These are phyloP conservation scores for Leptinotarsa peninsularis DNA, from an alignment of 2,888 invertebrate species.

Conservation along the genomic window DNA sequence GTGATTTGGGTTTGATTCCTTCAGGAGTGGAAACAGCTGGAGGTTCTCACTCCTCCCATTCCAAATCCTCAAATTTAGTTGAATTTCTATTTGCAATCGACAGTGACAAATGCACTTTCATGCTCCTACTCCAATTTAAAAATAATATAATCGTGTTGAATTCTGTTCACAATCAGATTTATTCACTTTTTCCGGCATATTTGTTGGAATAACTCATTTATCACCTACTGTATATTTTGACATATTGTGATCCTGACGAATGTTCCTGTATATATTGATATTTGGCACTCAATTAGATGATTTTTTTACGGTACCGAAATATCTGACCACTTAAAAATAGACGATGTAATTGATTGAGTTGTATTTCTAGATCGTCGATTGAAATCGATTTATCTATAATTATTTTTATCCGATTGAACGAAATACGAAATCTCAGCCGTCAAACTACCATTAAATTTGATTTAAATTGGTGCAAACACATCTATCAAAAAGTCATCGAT, in stretches of 20 bases:
- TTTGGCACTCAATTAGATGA: conserved; percentile 1
- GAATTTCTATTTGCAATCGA: too few relatives aligned
- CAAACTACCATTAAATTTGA: conserved; percentile 19
- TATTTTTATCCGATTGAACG: conserved; percentile 16
- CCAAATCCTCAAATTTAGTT: too few relatives aligned
- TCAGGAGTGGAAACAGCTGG: too few relatives aligned
- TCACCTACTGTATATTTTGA: background rate
- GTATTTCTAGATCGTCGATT: conserved; percentile 17
- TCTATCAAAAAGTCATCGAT: conserved; percentile 19
- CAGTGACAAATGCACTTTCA: too few relatives aligned
- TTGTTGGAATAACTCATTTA: too few relatives aligned
- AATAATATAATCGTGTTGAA: background rate
- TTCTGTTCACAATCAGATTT: too few relatives aligned
- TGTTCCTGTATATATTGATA: background rate
- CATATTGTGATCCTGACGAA: background rate
- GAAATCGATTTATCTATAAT: conserved; percentile 12
- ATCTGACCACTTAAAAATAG: conserved; percentile 11
- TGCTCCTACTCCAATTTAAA: background rate
- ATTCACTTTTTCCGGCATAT: too few relatives aligned
- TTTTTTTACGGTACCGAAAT: background rate
- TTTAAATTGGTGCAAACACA: conserved; percentile 18
- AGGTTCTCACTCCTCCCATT: too few relatives aligned
- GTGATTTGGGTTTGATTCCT: too few relatives aligned
- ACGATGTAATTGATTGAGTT: conserved; percentile 12
- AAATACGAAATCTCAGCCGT: conserved; percentile 7